A percentile compares a stretch with the other conserved stretches of the same genome.
Evolutionary conservation across 1,140 invertebrate species (phyloP).

Genomic region (Magallana angulata): DNA sequence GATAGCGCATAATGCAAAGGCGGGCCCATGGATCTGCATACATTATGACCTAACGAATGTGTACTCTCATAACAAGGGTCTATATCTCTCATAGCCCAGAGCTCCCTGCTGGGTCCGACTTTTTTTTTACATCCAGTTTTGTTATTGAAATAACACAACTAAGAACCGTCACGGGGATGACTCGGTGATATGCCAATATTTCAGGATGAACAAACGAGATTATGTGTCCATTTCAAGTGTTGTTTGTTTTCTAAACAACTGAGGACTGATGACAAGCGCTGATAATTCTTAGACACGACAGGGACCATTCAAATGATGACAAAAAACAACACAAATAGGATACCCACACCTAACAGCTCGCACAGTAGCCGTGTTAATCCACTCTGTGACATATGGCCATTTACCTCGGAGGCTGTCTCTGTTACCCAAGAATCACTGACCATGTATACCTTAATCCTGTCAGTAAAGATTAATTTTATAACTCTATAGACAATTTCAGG

Average conservation of each 20-base stretch:
- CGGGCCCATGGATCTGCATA: not conserved
- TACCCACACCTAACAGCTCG: not conserved
- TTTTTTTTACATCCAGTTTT: not conserved
- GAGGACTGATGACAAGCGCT: not conserved
- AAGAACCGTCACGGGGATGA: conserved; percentile 3
- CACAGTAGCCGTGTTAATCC: not conserved
- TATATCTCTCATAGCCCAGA: not conserved
- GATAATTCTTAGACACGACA: not conserved
- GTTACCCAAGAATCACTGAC: not conserved
- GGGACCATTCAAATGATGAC: not conserved
- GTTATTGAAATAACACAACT: not conserved
- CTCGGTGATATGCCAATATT: not conserved
- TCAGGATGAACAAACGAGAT: conserved; percentile 5
- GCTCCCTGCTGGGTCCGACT: not conserved
- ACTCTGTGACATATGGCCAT: not conserved
- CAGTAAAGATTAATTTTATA: too few species aligned
- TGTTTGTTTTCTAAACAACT: conserved; percentile 34
- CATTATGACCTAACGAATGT: not conserved
- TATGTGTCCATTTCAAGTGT: not conserved
- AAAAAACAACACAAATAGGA: conserved; percentile 1
- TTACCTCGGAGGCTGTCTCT: not conserved
- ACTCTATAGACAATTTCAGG: too few species aligned
- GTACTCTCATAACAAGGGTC: not conserved
- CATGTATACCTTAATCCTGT: too few species aligned
- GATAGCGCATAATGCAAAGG: not conserved